These are phyloP conservation scores for Pelusios castaneus DNA, from an alignment of 2,113 vertebrate genomes.

Conservation along the genomic window DNA sequence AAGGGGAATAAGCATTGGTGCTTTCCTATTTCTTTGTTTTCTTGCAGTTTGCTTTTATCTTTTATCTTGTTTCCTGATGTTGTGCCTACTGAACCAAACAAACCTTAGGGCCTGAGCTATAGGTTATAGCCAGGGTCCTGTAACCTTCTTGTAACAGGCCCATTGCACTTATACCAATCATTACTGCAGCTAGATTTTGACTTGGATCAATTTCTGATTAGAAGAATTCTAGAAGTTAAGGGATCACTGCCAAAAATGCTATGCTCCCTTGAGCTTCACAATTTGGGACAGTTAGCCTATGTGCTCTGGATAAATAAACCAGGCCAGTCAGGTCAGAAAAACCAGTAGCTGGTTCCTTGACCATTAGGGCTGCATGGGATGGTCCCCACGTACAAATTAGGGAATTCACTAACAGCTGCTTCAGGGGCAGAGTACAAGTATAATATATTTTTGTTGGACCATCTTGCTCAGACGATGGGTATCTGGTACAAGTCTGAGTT, in stretches of 20 bases:
- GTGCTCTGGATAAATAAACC: background rate
- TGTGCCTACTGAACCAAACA: too few species aligned
- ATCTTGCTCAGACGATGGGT: background rate
- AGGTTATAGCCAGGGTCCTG: too few species aligned
- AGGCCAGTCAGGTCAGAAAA: background rate
- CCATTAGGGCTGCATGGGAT: background rate
- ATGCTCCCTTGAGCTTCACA: background rate
- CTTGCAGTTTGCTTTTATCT: too few species aligned
- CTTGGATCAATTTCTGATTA: background rate
- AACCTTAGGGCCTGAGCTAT: too few species aligned
- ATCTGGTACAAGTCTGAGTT: rapidly evolving
- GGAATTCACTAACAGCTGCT: background rate
- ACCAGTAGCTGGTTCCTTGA: background rate
- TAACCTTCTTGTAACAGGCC: too few species aligned
- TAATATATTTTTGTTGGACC: background rate
- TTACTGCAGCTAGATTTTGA: background rate
- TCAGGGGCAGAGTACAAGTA: background rate
- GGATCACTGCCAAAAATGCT: background rate
- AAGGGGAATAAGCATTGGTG: too few species aligned
- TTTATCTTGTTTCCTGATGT: too few species aligned
- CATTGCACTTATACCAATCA: too few species aligned
- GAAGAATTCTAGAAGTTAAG: background rate
- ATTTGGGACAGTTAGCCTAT: background rate
- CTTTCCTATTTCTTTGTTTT: too few species aligned
- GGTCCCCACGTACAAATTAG: background rate